Percentiles rank a stretch among this genome's conserved stretches.
phyloP scores from a whole-genome alignment of 2,113 vertebrate species.

The Stegastes partitus region DNA sequence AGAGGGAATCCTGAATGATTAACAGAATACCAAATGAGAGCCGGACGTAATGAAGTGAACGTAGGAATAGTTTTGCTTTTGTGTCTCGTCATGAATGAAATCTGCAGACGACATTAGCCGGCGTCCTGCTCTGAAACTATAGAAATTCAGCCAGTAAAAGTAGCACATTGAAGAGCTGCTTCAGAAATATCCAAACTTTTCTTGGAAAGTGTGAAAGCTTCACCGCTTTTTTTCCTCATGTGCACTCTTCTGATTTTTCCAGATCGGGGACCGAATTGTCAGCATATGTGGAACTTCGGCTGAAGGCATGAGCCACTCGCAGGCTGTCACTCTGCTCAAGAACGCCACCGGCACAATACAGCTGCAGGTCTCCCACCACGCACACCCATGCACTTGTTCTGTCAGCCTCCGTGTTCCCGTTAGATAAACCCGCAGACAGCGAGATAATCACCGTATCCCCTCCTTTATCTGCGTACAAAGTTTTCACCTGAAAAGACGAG shows the following conservation, averaged over 20 bases:
- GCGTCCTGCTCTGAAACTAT: background rate
- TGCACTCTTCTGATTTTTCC: constrained; percentile 12
- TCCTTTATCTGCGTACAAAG: constrained; percentile 28
- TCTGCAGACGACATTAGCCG: constrained; percentile 10
- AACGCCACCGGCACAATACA: constrained; percentile 91
- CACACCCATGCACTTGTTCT: background rate
- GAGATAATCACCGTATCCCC: constrained; percentile 16
- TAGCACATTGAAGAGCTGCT: background rate
- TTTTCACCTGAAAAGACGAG: constrained; percentile 18
- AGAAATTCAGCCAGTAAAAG: background rate
- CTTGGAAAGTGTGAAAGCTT: background rate
- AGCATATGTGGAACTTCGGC: constrained; percentile 92
- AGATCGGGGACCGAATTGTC: constrained; percentile 97
- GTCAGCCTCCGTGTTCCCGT: background rate
- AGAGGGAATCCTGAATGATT: constrained; percentile 39
- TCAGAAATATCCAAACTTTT: background rate
- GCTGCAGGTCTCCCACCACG: constrained; percentile 88
- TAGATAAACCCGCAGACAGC: constrained; percentile 5
- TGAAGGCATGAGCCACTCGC: constrained; percentile 94
- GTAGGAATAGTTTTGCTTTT: constrained; percentile 23
- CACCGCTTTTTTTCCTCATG: background rate
- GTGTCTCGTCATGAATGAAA: background rate
- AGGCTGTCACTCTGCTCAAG: constrained; percentile 94
- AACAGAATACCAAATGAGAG: constrained; percentile 44
- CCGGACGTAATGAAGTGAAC: constrained; percentile 12